Evolutionary conservation across 1,140 invertebrate species (phyloP), one percentile per base, ranked within the genome.

Genomic region (Agraylea sexmaculata): DNA sequence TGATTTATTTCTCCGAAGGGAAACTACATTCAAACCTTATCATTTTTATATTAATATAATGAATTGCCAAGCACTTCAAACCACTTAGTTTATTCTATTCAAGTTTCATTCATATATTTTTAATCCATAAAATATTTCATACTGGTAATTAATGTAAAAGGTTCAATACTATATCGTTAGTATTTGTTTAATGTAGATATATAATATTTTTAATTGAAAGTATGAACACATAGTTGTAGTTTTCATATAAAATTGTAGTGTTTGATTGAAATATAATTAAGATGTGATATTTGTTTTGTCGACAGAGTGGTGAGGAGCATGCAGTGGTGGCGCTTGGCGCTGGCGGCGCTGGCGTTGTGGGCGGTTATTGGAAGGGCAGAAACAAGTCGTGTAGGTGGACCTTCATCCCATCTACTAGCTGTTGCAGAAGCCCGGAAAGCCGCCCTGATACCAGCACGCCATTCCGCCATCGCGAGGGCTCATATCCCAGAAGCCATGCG

Each of bases 401-500:
- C 20, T 28, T 12, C 21, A 27, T 21, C 17, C 33, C 10, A 10
- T 20, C 17, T 10, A 16, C 10, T 30, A 12, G 33, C 17, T 19
- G 34, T 11, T 23, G 15, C 31, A 20, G 36, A 42, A 27, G 18
- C 27, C 53, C 54, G 53, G 59, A 58, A 56, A 60, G 57, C 53
- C 55, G 52, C 46, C 35, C 30, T 52, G 56, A 58, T 46, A 52
- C 33, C 46, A 47, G 50, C 42, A 42, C 45, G 42, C 47, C 50
- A 47, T 23, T 32, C 39, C 32, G 43, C 22, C 46, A 53, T 53
- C 46, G 23, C 3, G 27, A 16, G 36, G 36, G 23, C 22, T 38
- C 1, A n/a, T 46, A 74, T 91, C 53, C 87, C 87, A 22, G 74
- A 79, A 49, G 81, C 80, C 36, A 76, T 91, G 71, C 73, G 77